Conservation (phyloP, 1,140 invertebrate genomes). For the Procambarus virginalis region DNA sequence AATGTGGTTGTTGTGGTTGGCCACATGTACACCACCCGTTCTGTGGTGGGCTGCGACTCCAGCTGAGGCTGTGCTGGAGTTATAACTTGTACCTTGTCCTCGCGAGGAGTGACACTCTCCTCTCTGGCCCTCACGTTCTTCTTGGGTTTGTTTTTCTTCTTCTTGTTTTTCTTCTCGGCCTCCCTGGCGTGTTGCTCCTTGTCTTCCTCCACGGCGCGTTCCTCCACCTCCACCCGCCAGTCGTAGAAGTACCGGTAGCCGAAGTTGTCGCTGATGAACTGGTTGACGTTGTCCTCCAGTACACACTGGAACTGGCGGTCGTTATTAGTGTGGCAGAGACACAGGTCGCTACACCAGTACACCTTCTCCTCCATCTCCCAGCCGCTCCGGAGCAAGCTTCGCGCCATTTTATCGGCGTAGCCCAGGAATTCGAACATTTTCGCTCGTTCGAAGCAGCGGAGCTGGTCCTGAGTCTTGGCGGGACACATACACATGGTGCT, state of each 20-base stretch:
- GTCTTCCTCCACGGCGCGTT: neutral
- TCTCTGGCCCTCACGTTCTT: slow-evolving; percentile 3
- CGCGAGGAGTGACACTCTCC: neutral
- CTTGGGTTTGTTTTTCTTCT: slow-evolving; percentile 38
- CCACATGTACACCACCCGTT: neutral
- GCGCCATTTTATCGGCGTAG: neutral
- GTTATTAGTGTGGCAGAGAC: slow-evolving; percentile 49
- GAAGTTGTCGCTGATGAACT: slow-evolving; percentile 41
- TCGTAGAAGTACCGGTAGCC: slow-evolving; percentile 38
- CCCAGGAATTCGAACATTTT: slow-evolving; percentile 35
- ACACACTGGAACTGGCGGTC: slow-evolving; percentile 44
- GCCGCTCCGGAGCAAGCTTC: neutral
- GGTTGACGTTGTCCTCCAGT: slow-evolving; percentile 7
- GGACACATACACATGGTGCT: slow-evolving; percentile 53
- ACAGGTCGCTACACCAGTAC: slow-evolving; percentile 59
- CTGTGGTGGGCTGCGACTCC: neutral
- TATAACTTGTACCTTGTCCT: neutral
- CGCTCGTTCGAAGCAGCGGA: slow-evolving; percentile 46
- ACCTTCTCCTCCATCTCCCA: slow-evolving; percentile 29
- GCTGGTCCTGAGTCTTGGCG: neutral
- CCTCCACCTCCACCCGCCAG: neutral
- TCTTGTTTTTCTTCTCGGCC: slow-evolving; percentile 33
- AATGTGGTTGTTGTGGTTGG: neutral
- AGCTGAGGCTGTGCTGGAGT: neutral
- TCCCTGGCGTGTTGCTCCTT: slow-evolving; percentile 11